phyloP scores from a whole-genome alignment of 2,113 vertebrate genomes.

The Cebus imitator region DNA sequence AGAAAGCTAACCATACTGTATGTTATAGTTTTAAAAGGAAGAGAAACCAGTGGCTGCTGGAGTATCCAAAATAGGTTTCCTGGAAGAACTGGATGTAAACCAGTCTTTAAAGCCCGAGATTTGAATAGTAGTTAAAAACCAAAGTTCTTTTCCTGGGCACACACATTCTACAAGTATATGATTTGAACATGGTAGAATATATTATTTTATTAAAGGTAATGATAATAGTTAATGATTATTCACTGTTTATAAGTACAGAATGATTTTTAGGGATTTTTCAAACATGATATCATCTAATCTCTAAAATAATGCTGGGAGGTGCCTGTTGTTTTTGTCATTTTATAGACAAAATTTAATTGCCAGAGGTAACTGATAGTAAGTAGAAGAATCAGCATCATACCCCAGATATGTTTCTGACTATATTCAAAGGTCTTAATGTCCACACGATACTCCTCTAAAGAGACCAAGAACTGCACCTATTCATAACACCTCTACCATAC shows the following conservation, averaged over 20 bases:
- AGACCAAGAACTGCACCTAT: neutral
- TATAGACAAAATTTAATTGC: neutral
- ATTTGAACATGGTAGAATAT: neutral
- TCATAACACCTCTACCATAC: too few relatives aligned
- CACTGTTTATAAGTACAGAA: neutral
- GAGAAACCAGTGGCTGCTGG: neutral
- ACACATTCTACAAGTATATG: neutral
- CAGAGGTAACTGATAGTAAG: neutral
- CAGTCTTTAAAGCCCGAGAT: neutral
- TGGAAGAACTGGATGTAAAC: neutral
- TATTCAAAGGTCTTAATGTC: neutral
- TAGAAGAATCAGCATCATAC: neutral
- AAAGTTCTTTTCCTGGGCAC: neutral
- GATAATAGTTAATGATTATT: neutral
- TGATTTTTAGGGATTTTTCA: neutral
- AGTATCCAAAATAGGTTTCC: neutral
- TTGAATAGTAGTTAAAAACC: neutral
- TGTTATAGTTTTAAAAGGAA: neutral
- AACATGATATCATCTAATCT: neutral
- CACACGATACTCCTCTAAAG: neutral
- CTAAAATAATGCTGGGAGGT: neutral
- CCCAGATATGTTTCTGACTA: neutral
- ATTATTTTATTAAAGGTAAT: neutral
- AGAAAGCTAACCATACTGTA: neutral
- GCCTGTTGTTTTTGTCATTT: neutral